Base-by-base conservation (phyloP, 37 sponge, comb jelly and placozoan species). In the Spongia lamella region DNA sequence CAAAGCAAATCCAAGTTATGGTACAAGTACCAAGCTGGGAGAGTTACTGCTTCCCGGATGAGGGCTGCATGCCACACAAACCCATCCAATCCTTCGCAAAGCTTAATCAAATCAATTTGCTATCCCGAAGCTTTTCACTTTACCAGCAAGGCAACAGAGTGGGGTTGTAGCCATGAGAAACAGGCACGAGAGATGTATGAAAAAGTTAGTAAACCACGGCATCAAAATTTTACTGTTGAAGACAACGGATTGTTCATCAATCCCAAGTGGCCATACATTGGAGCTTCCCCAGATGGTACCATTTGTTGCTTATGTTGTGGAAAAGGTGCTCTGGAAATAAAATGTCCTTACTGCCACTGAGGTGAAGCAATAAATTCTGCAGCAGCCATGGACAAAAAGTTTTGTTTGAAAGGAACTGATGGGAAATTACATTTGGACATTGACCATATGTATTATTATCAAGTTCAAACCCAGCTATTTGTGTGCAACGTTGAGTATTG, bases 11-110 rank as follows among this genome's bases (percentile, higher is more conserved):
- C 76, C 0, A 59, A 33, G 25, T 34, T 79, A 1, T 86, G 87
- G 83, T 90, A 63, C 38, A 76, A 61, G n/a, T 35, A 76, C 54
- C 57, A 83, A 21, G 53, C 79, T 20, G 91, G 91, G 1, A 70
- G 86, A 32, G 47, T 90, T 14, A 90, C 86, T 38, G 87, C 86
- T 20, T 90, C 87, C 17, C 20, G 43, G 13, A 59, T 79, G 61
- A 79, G 56, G 70, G 66, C 61, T 43, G 89, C 53, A 53, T 78
- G 76, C 38, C 26, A 37, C 32, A 84, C 74, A 21, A 68, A 68
- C 39, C 76, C 72, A 15, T 20, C 34, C 15, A 51, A 25, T 25
- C 87, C 87, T 65, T 90, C 83, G 11, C 27, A 36, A 1, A 77
- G 78, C 52, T 53, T 86, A 5, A 65, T 90, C 21, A 81, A 16